Evolutionary conservation across 2,113 vertebrate genomes (phyloP).

Genomic region (Odobenus rosmarus): DNA sequence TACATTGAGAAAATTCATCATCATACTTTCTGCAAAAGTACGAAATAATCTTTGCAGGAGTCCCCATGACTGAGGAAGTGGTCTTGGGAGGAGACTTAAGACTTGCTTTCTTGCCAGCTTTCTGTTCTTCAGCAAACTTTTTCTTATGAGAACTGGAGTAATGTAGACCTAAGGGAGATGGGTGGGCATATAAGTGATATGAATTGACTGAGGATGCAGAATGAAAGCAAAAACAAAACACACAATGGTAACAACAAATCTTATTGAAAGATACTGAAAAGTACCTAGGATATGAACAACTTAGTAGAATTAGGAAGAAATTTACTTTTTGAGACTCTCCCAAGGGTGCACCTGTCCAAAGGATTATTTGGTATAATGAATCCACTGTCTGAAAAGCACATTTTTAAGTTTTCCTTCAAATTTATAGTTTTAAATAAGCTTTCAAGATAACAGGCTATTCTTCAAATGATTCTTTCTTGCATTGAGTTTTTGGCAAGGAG

Average conservation of each 20-base stretch:
- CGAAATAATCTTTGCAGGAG: background rate
- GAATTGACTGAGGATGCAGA: background rate
- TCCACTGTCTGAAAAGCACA: background rate
- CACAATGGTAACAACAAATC: background rate
- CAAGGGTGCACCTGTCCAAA: background rate
- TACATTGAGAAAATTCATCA: slow-evolving; percentile 40
- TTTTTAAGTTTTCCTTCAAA: background rate
- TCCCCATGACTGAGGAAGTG: background rate
- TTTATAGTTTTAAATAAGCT: slow-evolving; percentile 20
- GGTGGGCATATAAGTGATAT: background rate
- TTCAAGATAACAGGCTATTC: background rate
- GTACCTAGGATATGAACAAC: background rate
- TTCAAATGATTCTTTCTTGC: background rate
- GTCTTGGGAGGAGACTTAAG: background rate
- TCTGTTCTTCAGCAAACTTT: background rate
- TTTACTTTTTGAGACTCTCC: background rate
- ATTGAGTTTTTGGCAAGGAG: background rate
- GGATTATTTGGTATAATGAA: background rate
- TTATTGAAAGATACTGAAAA: background rate
- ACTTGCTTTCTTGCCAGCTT: background rate
- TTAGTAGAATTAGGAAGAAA: background rate
- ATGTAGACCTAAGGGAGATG: background rate
- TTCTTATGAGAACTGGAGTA: background rate
- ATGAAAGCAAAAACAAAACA: background rate
- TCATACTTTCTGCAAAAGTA: background rate